These are phyloP conservation scores for Pithys albifrons DNA, from an alignment of 2,113 vertebrate genomes.

Conservation along the genomic window DNA sequence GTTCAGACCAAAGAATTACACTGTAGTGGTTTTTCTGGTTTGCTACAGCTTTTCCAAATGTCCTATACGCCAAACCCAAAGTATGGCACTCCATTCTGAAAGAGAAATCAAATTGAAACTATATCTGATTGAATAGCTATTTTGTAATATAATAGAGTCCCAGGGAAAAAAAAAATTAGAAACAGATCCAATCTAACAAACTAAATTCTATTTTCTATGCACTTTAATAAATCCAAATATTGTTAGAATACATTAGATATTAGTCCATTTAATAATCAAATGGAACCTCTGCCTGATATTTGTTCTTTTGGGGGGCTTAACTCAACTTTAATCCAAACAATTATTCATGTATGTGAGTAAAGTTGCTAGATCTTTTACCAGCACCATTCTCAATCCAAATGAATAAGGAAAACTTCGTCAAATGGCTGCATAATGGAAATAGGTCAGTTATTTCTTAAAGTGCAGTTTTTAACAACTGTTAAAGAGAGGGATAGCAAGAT, in stretches of 20 bases:
- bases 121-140: not conserved
- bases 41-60: not conserved
- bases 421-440: not conserved
- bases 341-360: not conserved
- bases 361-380: not conserved
- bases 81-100: not conserved
- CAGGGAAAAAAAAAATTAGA: not conserved
- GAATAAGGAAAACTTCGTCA: not conserved
- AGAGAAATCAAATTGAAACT: not conserved
- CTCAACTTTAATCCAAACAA: not conserved
- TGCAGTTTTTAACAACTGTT: not conserved
- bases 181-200: fast-evolving
- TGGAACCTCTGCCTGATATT: not conserved
- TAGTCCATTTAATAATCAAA: not conserved
- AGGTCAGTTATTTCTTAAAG: not conserved
- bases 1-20: not conserved
- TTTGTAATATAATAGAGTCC: not conserved
- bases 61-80: not conserved
- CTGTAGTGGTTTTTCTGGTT: not conserved
- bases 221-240: not conserved
- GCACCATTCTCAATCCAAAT: not conserved
- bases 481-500: not conserved
- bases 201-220: not conserved
- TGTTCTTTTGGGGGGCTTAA: not conserved
- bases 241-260: not conserved